phyloP scores from a whole-genome alignment of 2,888 invertebrate species.

The Teleiodes luculella region DNA sequence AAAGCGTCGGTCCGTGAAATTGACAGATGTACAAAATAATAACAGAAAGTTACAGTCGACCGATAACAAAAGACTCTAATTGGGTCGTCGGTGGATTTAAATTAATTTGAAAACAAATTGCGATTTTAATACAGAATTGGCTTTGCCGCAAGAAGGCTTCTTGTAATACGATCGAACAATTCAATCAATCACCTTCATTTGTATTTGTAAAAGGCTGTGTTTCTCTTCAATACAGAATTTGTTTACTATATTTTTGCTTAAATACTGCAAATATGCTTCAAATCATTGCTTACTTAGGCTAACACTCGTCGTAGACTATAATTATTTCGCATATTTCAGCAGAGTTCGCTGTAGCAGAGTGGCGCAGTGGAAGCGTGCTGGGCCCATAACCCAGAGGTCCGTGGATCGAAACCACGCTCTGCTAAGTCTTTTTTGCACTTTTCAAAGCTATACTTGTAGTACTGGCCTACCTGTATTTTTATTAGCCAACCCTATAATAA shows the following conservation, averaged over 20 bases:
- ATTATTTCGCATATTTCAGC: constrained; percentile 14
- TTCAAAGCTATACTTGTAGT: neutral
- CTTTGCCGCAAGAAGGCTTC: constrained; percentile 4
- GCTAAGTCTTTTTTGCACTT: constrained; percentile 11
- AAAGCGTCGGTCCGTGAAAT: constrained; percentile 56
- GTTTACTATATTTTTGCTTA: too few relatives aligned
- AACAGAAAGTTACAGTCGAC: constrained; percentile 49
- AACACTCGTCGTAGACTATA: neutral
- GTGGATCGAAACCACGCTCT: constrained; percentile 56
- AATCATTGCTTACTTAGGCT: too few relatives aligned
- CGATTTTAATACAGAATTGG: constrained; percentile 5
- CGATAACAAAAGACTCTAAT: constrained; percentile 38
- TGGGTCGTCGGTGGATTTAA: constrained; percentile 40
- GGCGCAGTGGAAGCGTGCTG: constrained; percentile 90
- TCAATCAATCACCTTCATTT: neutral
- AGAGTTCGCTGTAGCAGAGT: constrained; percentile 75
- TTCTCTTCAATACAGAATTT: too few relatives aligned
- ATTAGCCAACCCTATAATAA: constrained; percentile 9
- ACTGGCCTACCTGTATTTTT: constrained; percentile 12
- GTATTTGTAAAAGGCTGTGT: constrained; percentile 20
- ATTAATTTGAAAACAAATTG: constrained; percentile 34
- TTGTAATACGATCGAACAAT: neutral
- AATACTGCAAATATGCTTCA: too few relatives aligned
- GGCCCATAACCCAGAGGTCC: constrained; percentile 93
- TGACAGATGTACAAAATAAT: constrained; percentile 63